Percentiles rank a stretch among this genome's conserved stretches.
Evolutionary conservation across 2,888 invertebrate species (phyloP).

Genomic region (Lissocephala sabroskyi): DNA sequence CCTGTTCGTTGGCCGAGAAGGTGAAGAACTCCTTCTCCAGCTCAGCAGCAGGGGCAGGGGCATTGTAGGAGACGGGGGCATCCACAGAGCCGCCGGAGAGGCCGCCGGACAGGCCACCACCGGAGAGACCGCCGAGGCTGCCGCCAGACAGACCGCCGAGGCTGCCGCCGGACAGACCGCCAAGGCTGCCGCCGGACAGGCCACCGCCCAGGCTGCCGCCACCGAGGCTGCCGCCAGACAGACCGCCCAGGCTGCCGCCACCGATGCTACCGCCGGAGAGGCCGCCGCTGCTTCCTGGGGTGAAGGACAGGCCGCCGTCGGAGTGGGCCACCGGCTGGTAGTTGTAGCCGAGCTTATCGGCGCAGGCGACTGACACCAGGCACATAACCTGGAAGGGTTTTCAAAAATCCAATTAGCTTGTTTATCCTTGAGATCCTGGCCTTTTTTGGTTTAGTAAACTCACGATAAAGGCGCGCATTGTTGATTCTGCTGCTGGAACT

Average conservation of each 20-base stretch:
- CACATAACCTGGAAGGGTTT: slow-evolving; percentile 46
- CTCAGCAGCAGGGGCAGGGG: slow-evolving; percentile 41
- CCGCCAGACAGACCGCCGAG: slow-evolving; percentile 2
- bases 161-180: slow-evolving; percentile 12
- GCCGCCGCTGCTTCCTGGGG: slow-evolving; percentile 40
- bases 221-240: slow-evolving; percentile 15
- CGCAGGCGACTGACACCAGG: slow-evolving; percentile 55
- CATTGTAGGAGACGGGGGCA: slow-evolving; percentile 36
- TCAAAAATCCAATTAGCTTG: slow-evolving; percentile 22
- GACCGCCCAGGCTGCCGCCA: slow-evolving; percentile 7
- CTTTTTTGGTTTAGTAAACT: too few relatives aligned
- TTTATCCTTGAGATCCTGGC: too few relatives aligned
- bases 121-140: slow-evolving; percentile 7
- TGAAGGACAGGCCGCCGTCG: slow-evolving; percentile 48
- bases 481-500: slow-evolving; percentile 24
- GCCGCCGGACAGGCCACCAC: slow-evolving; percentile 9
- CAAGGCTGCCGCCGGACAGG: slow-evolving; percentile 8
- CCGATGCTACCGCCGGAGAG: slow-evolving; percentile 22
- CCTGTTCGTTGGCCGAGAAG: slow-evolving; percentile 58
- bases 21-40: slow-evolving; percentile 58
- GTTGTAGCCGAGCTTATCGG: slow-evolving; percentile 65
- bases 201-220: slow-evolving; percentile 14
- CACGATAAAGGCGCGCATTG: slow-evolving; percentile 55
- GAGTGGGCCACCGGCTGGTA: slow-evolving; percentile 61
- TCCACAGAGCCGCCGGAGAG: slow-evolving; percentile 13